Percentiles rank a stretch among this genome's conserved stretches.
phyloP scores from a whole-genome alignment of 2,797 vertebrate species.

The Anguilla pacifica region DNA sequence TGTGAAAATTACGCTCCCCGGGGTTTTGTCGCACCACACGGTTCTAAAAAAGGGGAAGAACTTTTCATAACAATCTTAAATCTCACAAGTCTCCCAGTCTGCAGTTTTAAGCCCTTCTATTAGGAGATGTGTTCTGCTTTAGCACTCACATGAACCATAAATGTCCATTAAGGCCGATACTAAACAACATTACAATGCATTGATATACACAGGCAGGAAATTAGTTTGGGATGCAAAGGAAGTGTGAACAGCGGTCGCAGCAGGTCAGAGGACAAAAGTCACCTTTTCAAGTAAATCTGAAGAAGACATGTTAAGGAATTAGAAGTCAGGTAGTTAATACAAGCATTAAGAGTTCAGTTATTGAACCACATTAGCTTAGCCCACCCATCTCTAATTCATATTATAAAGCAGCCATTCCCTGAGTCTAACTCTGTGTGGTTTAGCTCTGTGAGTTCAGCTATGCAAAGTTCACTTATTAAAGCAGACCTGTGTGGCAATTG shows the following conservation, averaged over 20 bases:
- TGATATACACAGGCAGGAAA: not conserved
- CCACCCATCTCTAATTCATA: not conserved
- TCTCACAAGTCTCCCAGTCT: not conserved
- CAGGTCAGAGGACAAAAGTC: not conserved
- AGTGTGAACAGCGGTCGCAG: not conserved
- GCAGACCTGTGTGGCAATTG: not conserved
- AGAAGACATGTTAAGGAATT: slow-evolving; percentile 53
- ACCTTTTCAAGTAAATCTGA: slow-evolving; percentile 82
- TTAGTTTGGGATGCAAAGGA: not conserved
- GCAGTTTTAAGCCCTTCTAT: not conserved
- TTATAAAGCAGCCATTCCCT: not conserved
- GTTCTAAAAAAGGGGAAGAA: slow-evolving; percentile 72
- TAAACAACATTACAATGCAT: not conserved
- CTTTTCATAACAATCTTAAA: slow-evolving; percentile 16
- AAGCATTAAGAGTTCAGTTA: not conserved
- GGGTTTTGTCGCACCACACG: slow-evolving; percentile 90
- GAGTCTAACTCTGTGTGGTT: not conserved
- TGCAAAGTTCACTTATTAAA: not conserved
- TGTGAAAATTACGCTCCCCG: slow-evolving; percentile 89
- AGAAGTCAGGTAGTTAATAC: not conserved
- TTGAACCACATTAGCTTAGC: not conserved
- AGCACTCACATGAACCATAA: not conserved
- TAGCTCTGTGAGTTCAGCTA: not conserved
- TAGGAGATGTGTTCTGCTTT: not conserved
- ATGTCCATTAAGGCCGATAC: slow-evolving; percentile 8